Evolutionary conservation across 1,140 invertebrate genomes (phyloP), one percentile per base, ranked within the genome.

Genomic region (Camponotus vicinus): DNA sequence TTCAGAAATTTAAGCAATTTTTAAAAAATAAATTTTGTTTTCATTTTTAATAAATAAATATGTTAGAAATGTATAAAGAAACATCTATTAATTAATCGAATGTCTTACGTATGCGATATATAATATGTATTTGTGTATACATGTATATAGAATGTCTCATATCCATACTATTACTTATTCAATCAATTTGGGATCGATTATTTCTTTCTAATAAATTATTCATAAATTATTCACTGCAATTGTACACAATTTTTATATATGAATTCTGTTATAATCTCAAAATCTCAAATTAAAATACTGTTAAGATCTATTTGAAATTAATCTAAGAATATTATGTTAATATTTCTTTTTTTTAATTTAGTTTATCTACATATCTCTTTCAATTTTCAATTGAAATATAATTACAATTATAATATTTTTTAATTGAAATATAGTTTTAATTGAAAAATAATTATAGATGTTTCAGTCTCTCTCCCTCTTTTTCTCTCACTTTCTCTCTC

Each of bases 291-390:
- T 27, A n/a, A 63, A 77, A 77, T 8, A 73, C 32, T 45, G 5
- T 70, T 63, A 63, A 86, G 64, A 18, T 42, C 13, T 27, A 61
- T 21, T 69, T 69, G 32, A 66, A 57, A 64, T 52, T 67, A 69
- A 67, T 3, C 1, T 11, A 59, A 67, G 11, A 66, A 70, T 67
- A 37, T 57, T 71, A 71, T 18, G 3, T 18, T 40, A 21, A 37
- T 32, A 27, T 40, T 15, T 75, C 4, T 13, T 8, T 27, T 4
- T 11, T 37, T 5, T 2, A 32, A 0, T 0, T 71, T 15, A 8
- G 3, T 27, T 75, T 32, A n/a, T 59, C n/a, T 40, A 1, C 11
- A n/a, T 1, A 45, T 45, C 9, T 18, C 13, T 61, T 45, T 63
- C 9, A 37, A 40, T 27, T 63, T 40, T 77, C 7, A 64, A 63